Evolutionary conservation across 1,140 invertebrate genomes (phyloP), one percentile per base, ranked within the genome.

Genomic region (Magallana gigas): DNA sequence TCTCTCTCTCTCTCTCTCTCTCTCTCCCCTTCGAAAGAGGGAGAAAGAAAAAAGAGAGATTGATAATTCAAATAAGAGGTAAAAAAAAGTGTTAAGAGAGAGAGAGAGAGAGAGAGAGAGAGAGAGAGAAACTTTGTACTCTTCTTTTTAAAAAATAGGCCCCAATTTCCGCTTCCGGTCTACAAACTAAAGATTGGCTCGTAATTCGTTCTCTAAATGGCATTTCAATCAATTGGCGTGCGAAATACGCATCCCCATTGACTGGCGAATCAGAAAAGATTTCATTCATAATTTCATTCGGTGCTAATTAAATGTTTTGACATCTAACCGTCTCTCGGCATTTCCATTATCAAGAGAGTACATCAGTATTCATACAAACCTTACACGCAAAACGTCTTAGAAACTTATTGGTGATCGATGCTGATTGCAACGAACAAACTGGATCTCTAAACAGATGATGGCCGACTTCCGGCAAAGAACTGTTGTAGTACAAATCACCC

Each of bases 231-330:
- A 76, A 11, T 36, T 76, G 68, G 18, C 14, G 68, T 29, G 68
- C 68, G 36, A 36, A 12, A 36, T 4, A 29, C 4, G 7, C 29
- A 48, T 8, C 29, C 64, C 18, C 64, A 76, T 76, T 36, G 18
- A 29, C 68, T 76, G 68, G 12, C 23, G 14, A 29, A 12, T 11
- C 68, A 23, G 23, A 29, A 76, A 11, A 76, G 68, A 76, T 76
- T 76, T 76, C 68, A 76, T 76, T 76, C 68, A 76, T 76, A 76
- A 76, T 0, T 76, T 18, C 18, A 76, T 76, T 76, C 68, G 36
- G 23, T 12, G 14, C 23, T 23, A 76, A 76, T 76, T 76, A 76
- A 76, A 76, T 76, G 68, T 76, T 12, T 29, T 29, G 12, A 9
- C 11, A 68, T 18, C n/a, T 68, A n/a, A 23, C 14, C 23, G 11